Evolutionary conservation across 2,113 vertebrate genomes (phyloP), one percentile per base, ranked within the genome.

Genomic region (Labeo rohita): DNA sequence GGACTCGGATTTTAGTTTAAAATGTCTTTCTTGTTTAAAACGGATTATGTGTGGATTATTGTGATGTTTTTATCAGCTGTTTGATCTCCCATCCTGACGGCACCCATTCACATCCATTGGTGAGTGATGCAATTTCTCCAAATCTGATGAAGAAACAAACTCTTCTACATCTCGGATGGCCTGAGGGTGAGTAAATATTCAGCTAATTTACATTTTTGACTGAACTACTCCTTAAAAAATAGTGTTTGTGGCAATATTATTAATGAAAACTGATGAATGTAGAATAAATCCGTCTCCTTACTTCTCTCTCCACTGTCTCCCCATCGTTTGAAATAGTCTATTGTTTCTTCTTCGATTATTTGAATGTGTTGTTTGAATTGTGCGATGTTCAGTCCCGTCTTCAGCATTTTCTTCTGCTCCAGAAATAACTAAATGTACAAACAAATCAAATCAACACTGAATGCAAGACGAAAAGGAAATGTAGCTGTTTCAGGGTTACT

Each of bases 321-420:
- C 98, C 98, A 99, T 87, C 95, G 96, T 90, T 94, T 86, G 88
- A 99, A 99, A 90, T 99, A 99, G 4, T 98, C 95, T 4, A 92
- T 90, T 43, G 98, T 98, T 94, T 99, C 98, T 52, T 96, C 93
- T 92, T 99, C 98, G 23, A 99, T 99, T 84, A 99, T 88, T 80
- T 94, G 89, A 8, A 99, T 93, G 0, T 98, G 96, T 43, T 96
- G 93, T 89, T 93, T 97, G 85, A 99, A 99, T 4, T 94, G 97
- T 81, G 96, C 96, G 18, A 98, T 96, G 87, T 98, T 99, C 87
- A 99, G 93, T 0, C 98, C 97, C 0, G 95, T 98, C 95, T 99
- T 99, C 87, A 99, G 89, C 94, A 99, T 97, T 92, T 99, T 99
- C 95, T 99, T 99, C 90, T 99, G 98, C 88, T 99, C 98, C 95